Conservation (phyloP, 1,140 invertebrate genomes). For the Agrypnia vestita region DNA sequence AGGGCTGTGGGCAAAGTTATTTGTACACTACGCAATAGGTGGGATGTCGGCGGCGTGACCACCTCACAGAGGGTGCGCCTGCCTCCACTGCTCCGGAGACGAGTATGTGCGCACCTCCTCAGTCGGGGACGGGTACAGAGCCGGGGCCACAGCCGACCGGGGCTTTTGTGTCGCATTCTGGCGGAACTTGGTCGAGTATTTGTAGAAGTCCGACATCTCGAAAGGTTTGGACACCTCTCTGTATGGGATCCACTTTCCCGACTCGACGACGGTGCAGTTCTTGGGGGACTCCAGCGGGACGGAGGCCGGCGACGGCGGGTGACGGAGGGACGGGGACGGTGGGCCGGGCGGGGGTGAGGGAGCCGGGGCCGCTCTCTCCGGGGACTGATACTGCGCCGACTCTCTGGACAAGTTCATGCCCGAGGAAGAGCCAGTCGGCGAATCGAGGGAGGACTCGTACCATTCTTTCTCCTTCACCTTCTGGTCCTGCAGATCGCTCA, state of each 20-base stretch:
- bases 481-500: conserved; percentile 62
- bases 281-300: conserved; percentile 83
- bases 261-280: conserved; percentile 88
- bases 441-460: conserved; percentile 83
- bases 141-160: neutral
- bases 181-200: conserved; percentile 94
- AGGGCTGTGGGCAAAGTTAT: neutral
- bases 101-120: conserved; percentile 30
- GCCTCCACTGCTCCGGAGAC: conserved; percentile 48
- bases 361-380: conserved; percentile 64
- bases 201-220: conserved; percentile 97
- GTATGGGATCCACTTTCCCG: conserved; percentile 92
- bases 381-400: conserved; percentile 63
- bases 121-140: neutral
- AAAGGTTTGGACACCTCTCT: conserved; percentile 96
- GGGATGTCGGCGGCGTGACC: neutral
- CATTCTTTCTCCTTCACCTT: conserved; percentile 79
- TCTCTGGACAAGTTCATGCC: conserved; percentile 60
- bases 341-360: neutral
- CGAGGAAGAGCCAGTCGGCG: conserved; percentile 65
- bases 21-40: conserved; percentile 59
- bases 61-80: conserved; percentile 38
- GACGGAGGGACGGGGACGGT: neutral
- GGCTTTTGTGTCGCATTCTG: conserved; percentile 69
- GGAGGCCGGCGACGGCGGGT: neutral